Conservation (phyloP, 2,797 vertebrate genomes). For the Clamator glandarius region DNA sequence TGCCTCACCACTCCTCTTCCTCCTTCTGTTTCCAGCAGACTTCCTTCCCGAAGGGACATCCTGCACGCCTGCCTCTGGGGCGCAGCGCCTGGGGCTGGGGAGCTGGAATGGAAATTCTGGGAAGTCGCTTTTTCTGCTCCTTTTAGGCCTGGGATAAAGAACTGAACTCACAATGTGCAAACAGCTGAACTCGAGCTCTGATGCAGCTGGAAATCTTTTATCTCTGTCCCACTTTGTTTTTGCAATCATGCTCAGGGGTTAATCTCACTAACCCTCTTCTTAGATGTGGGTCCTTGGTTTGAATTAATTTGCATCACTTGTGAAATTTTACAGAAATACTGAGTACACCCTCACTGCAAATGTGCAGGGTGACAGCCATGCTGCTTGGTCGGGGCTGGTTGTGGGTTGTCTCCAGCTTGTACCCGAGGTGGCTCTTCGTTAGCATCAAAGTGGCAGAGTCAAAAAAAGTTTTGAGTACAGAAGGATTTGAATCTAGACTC, state of each 20-base stretch:
- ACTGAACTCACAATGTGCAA: background rate
- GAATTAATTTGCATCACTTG: background rate
- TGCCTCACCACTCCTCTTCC: slow-evolving; percentile 71
- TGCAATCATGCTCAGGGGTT: background rate
- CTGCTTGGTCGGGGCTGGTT: background rate
- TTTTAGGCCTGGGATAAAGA: background rate
- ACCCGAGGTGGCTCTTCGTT: fast-evolving
- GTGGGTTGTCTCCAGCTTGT: fast-evolving
- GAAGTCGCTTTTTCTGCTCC: background rate
- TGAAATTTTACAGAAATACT: background rate
- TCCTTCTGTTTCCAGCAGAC: slow-evolving; percentile 69
- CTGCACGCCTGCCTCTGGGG: background rate
- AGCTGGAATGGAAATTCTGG: slow-evolving; percentile 36
- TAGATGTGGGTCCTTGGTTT: background rate
- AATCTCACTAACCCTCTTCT: background rate
- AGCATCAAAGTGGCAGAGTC: fast-evolving
- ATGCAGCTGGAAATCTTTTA: background rate
- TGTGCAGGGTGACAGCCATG: fast-evolving
- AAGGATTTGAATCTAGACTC: background rate
- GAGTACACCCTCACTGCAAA: fast-evolving
- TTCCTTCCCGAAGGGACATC: slow-evolving; percentile 70
- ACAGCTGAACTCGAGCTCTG: background rate
- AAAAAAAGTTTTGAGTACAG: background rate
- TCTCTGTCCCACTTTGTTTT: background rate
- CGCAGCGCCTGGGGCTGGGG: background rate